These are phyloP conservation scores for Syngnathus rostellatus DNA, from an alignment of 2,797 vertebrate species.

Conservation along the genomic window DNA sequence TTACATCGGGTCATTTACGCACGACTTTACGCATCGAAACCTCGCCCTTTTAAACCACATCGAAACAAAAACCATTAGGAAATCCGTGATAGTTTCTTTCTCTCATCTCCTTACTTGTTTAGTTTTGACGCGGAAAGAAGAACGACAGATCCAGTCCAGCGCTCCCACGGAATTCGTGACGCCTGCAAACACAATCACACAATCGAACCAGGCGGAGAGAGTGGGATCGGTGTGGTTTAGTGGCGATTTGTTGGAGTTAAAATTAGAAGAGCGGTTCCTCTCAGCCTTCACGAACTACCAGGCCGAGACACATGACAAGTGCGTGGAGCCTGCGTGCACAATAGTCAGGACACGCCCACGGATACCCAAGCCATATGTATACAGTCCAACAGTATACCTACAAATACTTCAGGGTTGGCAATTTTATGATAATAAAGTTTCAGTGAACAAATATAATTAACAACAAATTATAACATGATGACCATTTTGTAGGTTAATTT, in stretches of 20 bases:
- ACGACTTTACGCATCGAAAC: neutral
- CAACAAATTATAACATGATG: neutral
- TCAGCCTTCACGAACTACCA: constrained; percentile 9
- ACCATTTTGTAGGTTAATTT: too few species aligned
- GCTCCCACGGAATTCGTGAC: neutral
- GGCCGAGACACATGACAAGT: constrained; percentile 32
- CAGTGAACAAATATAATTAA: neutral
- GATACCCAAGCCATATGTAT: neutral
- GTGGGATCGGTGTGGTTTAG: neutral
- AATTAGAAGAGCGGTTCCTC: constrained; percentile 48
- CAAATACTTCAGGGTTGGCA: neutral
- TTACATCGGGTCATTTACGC: neutral
- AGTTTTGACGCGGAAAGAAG: neutral
- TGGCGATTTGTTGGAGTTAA: constrained; percentile 38
- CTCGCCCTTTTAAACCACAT: neutral
- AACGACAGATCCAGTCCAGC: neutral
- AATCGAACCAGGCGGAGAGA: neutral
- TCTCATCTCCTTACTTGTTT: constrained; percentile 1
- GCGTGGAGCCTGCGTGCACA: constrained; percentile 34
- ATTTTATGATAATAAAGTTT: neutral
- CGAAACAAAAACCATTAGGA: neutral
- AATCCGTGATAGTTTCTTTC: neutral
- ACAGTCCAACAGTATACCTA: neutral
- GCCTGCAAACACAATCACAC: neutral
- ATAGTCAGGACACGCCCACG: constrained; percentile 13